Evolutionary conservation across 2,113 vertebrate genomes (phyloP).

Genomic region (Gallinago undulata): DNA sequence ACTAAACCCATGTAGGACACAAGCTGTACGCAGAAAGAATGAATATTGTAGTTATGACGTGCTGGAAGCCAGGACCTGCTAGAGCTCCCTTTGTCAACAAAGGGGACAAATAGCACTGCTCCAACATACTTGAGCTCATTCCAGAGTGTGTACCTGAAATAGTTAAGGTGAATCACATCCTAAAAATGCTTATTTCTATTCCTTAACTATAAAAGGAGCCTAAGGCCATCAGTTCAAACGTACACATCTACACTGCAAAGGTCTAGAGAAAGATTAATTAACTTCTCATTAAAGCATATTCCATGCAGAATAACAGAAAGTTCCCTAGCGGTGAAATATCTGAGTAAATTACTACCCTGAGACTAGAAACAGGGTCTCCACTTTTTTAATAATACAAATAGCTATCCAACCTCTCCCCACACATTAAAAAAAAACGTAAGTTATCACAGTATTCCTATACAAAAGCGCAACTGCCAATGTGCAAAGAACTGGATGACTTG

Average conservation of each 20-base stretch:
- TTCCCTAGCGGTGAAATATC: neutral
- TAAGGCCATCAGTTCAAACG: neutral
- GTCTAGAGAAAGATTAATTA: neutral
- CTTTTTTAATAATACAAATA: neutral
- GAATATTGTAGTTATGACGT: neutral
- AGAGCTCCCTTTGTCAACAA: neutral
- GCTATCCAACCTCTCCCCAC: neutral
- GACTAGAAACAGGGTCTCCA: neutral
- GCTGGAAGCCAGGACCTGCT: neutral
- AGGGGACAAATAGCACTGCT: neutral
- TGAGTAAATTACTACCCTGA: neutral
- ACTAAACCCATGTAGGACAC: neutral
- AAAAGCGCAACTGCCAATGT: neutral
- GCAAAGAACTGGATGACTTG: neutral
- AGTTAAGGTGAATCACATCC: constrained; percentile 31
- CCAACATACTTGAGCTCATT: neutral
- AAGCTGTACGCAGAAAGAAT: neutral
- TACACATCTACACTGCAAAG: neutral
- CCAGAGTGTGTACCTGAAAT: neutral
- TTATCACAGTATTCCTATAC: neutral
- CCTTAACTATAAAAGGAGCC: neutral
- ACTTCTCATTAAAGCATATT: neutral
- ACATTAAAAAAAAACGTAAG: neutral
- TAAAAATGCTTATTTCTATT: constrained; percentile 1
- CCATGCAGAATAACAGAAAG: neutral